Conservation (phyloP, 2,797 vertebrate species). For the Pseudopleuronectes americanus region DNA sequence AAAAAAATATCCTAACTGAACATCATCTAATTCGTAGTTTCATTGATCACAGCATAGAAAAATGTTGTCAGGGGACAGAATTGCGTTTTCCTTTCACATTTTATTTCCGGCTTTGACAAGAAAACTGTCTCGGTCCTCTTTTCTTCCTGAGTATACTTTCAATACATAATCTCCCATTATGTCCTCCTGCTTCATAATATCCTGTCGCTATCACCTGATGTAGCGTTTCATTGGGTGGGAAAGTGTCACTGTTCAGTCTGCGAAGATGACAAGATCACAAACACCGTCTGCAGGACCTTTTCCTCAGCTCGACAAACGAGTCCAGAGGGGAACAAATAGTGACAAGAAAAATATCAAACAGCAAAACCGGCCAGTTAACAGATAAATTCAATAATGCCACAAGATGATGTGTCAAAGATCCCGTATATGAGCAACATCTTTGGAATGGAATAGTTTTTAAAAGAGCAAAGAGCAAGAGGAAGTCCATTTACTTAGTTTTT, state of each 20-base stretch:
- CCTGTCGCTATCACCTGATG: neutral
- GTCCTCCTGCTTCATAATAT: slow-evolving; percentile 26
- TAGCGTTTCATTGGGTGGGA: neutral
- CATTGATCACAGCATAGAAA: too few relatives aligned
- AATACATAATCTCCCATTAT: slow-evolving; percentile 20
- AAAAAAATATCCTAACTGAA: too few relatives aligned
- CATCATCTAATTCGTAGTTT: too few relatives aligned
- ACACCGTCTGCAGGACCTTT: neutral
- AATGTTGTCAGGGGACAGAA: too few relatives aligned
- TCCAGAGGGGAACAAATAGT: neutral
- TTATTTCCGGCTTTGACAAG: slow-evolving; percentile 6
- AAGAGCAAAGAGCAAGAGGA: too few relatives aligned
- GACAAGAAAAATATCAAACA: neutral
- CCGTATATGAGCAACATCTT: neutral
- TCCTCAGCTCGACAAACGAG: neutral
- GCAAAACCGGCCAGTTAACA: neutral
- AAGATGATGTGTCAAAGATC: neutral
- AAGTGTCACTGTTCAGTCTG: slow-evolving; percentile 1
- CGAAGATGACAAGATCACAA: slow-evolving; percentile 7
- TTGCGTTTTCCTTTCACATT: neutral
- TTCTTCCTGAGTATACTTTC: neutral
- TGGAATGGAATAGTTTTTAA: neutral
- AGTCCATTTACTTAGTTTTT: slow-evolving; percentile 9
- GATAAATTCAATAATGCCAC: neutral
- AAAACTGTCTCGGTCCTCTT: slow-evolving; percentile 1